Base-by-base conservation (phyloP, 2,888 invertebrate species). In the Dynastes maya region DNA sequence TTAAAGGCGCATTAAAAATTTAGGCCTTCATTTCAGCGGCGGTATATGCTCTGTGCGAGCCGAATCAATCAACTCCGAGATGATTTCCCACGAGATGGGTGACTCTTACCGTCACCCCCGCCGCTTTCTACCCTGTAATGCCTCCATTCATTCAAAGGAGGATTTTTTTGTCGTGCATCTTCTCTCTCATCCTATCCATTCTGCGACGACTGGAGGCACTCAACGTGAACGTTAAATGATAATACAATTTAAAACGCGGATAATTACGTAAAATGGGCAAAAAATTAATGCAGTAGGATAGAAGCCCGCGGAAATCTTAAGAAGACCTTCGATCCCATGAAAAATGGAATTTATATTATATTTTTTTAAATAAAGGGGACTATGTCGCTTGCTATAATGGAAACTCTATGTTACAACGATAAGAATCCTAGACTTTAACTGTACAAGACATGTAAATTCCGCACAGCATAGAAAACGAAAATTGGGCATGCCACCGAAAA, bases 61-160 rank as follows among this genome's bases (percentile, higher is more conserved):
- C 16, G 71, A 71, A 71, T 71, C 71, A 71, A 71, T 71, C 71
- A 71, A 71, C 55, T 71, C 71, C 55, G 32, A 55, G 55, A 71
- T 71, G 71, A 71, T 71, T 71, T 71, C 71, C 71, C 71, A 55
- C 71, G 71, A 71, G 71, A 71, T 71, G 32, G 53, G 71, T 16
- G 55, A 71, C 55, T 71, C 55, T 55, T 58, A 22, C 22, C 22
- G 22, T 16, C 22, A 58, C 55, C 55, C 5, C 1, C 55, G 55
- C n/a, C 55, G 22, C 8, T 22, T 58, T 1, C 22, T 22, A 22
- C 45, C 8, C 22, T 22, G 22, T 16, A 22, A 9, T 58, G 22
- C 9, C 22, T 9, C 55, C 55, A 0, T 22, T 22, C n/a, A 22
- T 22, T 58, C 16, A 58, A 58, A 58, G 55, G 55, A 58, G 22